Evolutionary conservation across 2,113 vertebrate genomes (phyloP), one percentile per base, ranked within the genome.

Genomic region (Phalacrocorax pelagicus): DNA sequence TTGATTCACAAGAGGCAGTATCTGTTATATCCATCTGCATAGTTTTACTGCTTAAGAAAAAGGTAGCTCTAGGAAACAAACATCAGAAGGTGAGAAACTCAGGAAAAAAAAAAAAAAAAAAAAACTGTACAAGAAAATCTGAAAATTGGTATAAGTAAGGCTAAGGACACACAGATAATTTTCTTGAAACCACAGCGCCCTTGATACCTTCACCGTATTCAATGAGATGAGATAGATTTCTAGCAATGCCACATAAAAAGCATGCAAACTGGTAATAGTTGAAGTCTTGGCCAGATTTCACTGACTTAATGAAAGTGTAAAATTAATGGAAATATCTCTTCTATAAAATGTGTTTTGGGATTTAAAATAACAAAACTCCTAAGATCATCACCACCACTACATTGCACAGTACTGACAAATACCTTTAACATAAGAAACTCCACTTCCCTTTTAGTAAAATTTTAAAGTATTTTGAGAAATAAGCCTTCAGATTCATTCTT

Each of bases 81-180:
- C 69, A 97, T 97, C 42, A 87, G 95, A 96, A 95, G 78, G 86
- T 94, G 94, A 95, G 81, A 97, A 95, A 96, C 51, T 47, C 75
- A 90, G 70, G 90, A 63, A 94, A 93, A 91, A 92, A 69, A 47
- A 38, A 88, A 38, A 88, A 26, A 88, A 81, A 81, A 61, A 89
- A 40, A 75, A 0, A 1, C 6, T 23, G 44, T n/a, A 81, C 4
- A 87, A 75, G 46, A 87, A 92, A 94, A 85, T 36, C 32, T 80
- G 46, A 61, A 65, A 65, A 67, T 32, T 75, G 5, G 26, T 77
- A 2, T 29, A 78, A 72, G 17, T 67, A 81, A 83, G 38, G 63
- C 38, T 81, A 75, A 51, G 62, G 63, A 75, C 15, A 92, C 6
- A 55, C 21, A 70, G 34, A 61, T 34, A 32, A 61, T 54, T 79